phyloP scores from a whole-genome alignment of 2,888 invertebrate genomes.

The Digitonthophagus gazella region DNA sequence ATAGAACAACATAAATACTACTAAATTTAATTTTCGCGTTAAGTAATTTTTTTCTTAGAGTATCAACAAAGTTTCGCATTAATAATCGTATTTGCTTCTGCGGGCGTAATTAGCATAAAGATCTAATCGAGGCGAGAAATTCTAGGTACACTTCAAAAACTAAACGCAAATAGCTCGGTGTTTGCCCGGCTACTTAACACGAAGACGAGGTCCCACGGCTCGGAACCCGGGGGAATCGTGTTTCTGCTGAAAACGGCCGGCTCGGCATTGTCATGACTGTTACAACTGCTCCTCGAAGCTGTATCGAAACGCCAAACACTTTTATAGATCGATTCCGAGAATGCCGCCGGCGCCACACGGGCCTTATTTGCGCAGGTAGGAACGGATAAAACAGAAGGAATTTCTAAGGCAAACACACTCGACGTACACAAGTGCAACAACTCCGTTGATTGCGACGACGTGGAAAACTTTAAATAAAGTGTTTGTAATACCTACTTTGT shows the following conservation, averaged over 20 bases:
- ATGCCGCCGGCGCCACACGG: neutral
- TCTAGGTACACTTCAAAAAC: conserved; percentile 29
- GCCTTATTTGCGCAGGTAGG: neutral
- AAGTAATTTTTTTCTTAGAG: neutral
- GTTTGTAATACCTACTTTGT: too few species aligned
- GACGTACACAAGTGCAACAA: neutral
- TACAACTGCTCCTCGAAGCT: neutral
- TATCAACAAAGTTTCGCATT: conserved; percentile 9
- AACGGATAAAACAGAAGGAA: neutral
- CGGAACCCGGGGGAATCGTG: neutral
- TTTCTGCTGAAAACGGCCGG: neutral
- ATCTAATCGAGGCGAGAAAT: conserved; percentile 29
- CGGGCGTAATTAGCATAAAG: conserved; percentile 24
- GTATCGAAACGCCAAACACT: neutral
- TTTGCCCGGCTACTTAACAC: conserved; percentile 28
- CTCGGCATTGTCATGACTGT: neutral
- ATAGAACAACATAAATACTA: too few species aligned
- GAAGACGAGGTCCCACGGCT: conserved; percentile 24
- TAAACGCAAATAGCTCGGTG: conserved; percentile 25
- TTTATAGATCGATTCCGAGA: neutral
- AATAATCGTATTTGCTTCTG: conserved; percentile 18
- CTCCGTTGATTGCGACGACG: too few species aligned
- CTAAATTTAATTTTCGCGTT: too few species aligned
- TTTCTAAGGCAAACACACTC: neutral
- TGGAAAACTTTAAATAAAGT: too few species aligned